Conservation (phyloP, 2,888 invertebrate species). For the Myopa testacea region DNA sequence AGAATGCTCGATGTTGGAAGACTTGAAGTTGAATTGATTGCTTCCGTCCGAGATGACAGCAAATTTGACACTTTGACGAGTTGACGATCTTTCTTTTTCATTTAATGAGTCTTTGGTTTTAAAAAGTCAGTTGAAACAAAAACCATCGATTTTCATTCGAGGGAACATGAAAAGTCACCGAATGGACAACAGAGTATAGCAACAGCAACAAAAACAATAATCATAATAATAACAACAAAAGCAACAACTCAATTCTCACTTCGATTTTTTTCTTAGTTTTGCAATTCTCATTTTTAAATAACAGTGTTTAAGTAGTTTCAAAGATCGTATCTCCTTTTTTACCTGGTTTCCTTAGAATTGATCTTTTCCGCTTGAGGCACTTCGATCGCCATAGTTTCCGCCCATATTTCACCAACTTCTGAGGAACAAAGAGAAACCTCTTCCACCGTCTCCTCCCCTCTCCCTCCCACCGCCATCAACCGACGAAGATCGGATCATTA, state of each 20-base stretch:
- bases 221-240: not conserved
- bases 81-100: no score
- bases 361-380: not conserved
- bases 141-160: no score
- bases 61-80: no score
- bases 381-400: not conserved
- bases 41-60: no score
- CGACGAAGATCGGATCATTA: not conserved
- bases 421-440: not conserved
- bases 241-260: not conserved
- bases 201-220: not conserved
- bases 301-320: not conserved
- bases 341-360: not conserved
- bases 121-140: no score
- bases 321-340: not conserved
- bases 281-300: not conserved
- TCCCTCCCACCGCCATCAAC: no score
- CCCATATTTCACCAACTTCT: constrained; percentile 5
- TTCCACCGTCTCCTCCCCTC: not conserved
- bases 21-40: no score
- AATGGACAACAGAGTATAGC: no score
- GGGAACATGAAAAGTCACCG: no score
- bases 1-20: no score
- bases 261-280: not conserved
- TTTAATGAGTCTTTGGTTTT: no score